Percentiles rank a stretch among this genome's conserved stretches.
phyloP scores from a whole-genome alignment of 2,797 vertebrate species.

The Onychomys leucogaster region DNA sequence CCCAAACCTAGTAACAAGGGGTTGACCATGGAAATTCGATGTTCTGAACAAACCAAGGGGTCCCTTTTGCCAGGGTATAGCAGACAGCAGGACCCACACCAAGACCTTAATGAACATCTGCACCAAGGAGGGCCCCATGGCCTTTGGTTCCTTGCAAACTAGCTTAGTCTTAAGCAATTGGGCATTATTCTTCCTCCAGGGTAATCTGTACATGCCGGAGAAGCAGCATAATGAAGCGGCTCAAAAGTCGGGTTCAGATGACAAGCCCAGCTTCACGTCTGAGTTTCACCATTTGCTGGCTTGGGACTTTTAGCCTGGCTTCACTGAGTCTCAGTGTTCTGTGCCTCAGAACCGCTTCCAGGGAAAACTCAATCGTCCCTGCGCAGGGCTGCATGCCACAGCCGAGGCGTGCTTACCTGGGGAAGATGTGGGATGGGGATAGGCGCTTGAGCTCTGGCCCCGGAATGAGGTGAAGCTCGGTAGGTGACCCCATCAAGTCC shows the following conservation, averaged over 20 bases:
- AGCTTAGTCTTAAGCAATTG: neutral
- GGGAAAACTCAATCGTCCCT: neutral
- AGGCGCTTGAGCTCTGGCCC: neutral
- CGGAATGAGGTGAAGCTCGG: neutral
- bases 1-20: neutral
- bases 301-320: neutral
- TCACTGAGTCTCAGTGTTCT: neutral
- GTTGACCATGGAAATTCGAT: accelerated
- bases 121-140: neutral
- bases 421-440: neutral
- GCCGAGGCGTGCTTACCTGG: neutral
- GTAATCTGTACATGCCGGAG: neutral
- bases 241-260: neutral
- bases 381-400: neutral
- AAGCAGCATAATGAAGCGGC: neutral
- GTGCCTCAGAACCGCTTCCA: neutral
- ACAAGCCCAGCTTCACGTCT: neutral
- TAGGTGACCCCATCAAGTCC: neutral
- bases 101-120: neutral
- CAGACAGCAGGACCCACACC: neutral
- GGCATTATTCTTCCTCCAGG: neutral
- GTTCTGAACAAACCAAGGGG: neutral
- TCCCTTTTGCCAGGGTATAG: neutral
- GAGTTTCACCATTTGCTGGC: neutral
- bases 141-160: neutral